Base-by-base conservation (phyloP, 2,888 invertebrate genomes). In the Habrosyne pyritoides region DNA sequence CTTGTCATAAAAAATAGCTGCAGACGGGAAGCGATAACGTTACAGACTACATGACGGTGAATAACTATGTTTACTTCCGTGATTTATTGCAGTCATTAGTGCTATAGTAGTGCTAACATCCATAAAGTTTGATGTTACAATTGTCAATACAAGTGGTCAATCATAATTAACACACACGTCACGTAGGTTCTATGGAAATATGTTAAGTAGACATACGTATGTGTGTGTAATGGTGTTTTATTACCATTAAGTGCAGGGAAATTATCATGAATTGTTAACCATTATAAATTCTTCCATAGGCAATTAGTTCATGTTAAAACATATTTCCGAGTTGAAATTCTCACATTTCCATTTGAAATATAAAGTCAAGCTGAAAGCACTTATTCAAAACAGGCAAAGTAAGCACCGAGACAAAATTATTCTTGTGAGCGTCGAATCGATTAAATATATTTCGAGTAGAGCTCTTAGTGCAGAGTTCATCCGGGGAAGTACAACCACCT, bases 1-100 rank as follows among this genome's bases (percentile, higher is more conserved):
- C 14, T 42, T 42, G 8, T 7, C 18, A 18, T 42, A 42, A 42
- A 42, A 42, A 42, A 42, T 42, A 18, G 18, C 42, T 0, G 18
- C 18, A 42, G 42, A 42, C 18, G 42, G 42, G 42, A 42, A 42
- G 42, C 42, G 42, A 42, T 42, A 42, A 42, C 42, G 42, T 70
- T 64, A 64, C 63, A 63, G 56, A 55, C 64, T 63, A 67, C 66
- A 65, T 73, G 72, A 75, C 73, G 73, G 70, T 77, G 71, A 77
- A 76, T 67, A 68, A 73, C 66, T 71, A 65, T 82, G 81, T 81
- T 70, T 66, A 67, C 69, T 75, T 66, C 58, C 60, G 59, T 83
- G 83, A 83, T 84, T 73, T 75, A 78, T 75, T 61, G 65, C 63
- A 60, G 63, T 67, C 60, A 70, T 78, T 75, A 68, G 42, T 42